Evolutionary conservation across 2,113 vertebrate species (phyloP), one percentile per base, ranked within the genome.

Genomic region (Paralichthys olivaceus): DNA sequence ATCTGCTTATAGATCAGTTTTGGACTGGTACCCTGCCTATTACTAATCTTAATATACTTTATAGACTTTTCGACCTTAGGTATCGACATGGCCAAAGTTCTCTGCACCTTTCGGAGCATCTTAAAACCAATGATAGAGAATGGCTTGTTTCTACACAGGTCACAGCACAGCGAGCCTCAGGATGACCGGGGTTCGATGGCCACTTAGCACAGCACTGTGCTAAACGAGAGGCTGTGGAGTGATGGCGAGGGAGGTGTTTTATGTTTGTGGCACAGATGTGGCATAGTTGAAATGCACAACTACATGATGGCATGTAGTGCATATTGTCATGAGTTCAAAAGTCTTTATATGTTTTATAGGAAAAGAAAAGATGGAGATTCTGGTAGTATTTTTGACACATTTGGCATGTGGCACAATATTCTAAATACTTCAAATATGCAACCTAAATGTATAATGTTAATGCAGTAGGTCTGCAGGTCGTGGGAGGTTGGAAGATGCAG

Each of bases 31-130:
- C 19, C 45, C 71, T 28, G 40, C 65, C 22, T 32, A n/a, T 55
- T 53, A 47, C 75, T 82, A 29, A 72, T 84, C 77, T 75, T 72
- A 43, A 78, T 83, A 74, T 20, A 77, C 37, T 69, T 69, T 49
- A 61, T 68, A n/a, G 63, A 58, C 40, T 64, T 72, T 75, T 77
- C 1, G 15, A 56, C 59, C 47, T 58, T 17, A 57, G 47, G 26
- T 71, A 81, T 63, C 65, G 69, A 89, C 23, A 58, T 17, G 15
- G 49, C 25, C 68, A 25, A 84, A 54, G 47, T 67, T 57, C 19
- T 53, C 43, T 19, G 43, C 43, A 19, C 43, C 15, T 47, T 47
- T 17, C 19, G 20, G 49, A n/a, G 49, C 4, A 2, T 53, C 8
- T 53, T 7, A 22, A 3, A 15, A n/a, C 7, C 49, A 2, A 53